Evolutionary conservation across 2,113 vertebrate genomes (phyloP).

Genomic region (Channa maculata): DNA sequence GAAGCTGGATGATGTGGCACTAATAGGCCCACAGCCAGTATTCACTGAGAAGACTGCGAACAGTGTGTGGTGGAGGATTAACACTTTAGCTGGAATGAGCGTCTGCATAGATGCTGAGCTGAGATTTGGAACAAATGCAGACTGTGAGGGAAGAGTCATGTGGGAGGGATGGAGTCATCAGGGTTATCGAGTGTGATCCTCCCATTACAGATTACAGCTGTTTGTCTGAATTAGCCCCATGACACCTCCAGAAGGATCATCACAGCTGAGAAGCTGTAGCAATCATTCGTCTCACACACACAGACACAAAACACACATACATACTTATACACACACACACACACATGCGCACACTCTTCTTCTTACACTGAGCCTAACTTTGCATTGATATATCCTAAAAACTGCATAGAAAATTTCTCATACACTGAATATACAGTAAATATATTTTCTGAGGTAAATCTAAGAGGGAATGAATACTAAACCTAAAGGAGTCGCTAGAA

Average conservation of each 20-base stretch:
- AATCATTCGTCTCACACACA: constrained; percentile 20
- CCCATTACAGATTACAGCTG: constrained; percentile 35
- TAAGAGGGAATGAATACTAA: not conserved
- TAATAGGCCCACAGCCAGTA: constrained; percentile 13
- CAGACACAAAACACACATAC: not conserved
- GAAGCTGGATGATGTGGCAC: constrained; percentile 21
- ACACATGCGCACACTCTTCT: constrained; percentile 5
- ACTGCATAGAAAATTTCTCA: not conserved
- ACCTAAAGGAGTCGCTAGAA: not conserved
- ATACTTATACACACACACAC: not conserved
- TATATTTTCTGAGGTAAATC: no score
- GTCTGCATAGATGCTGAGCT: constrained; percentile 12
- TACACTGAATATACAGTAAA: no score
- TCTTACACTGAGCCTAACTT: constrained; percentile 3
- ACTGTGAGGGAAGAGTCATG: constrained; percentile 6
- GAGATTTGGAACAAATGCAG: constrained; percentile 19
- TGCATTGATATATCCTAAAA: constrained; percentile 11
- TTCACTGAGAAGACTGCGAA: constrained; percentile 20
- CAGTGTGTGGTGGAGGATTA: constrained; percentile 26
- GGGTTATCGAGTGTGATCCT: constrained; percentile 35
- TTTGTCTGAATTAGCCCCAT: constrained; percentile 50
- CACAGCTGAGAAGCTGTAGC: constrained; percentile 30
- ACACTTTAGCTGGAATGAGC: constrained; percentile 14
- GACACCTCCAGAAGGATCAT: constrained; percentile 31
- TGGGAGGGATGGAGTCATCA: constrained; percentile 1